Percentiles rank a stretch among this genome's conserved stretches.
phyloP scores from a whole-genome alignment of 2,888 invertebrate species.

The Lasiommata megera region DNA sequence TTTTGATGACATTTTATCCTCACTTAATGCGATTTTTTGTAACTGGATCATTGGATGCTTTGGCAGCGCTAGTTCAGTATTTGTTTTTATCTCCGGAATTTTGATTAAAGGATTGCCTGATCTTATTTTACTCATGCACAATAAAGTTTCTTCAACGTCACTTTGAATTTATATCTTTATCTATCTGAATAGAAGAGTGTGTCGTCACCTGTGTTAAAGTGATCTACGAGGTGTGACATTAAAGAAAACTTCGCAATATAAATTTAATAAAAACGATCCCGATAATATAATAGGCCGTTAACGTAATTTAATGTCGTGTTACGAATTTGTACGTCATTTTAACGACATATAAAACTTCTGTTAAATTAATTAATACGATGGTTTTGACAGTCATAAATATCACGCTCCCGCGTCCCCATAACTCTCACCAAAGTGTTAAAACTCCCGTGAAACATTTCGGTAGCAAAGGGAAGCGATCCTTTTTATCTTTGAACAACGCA shows the following conservation, averaged over 20 bases:
- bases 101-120: constrained; percentile 7
- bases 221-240: constrained; percentile 17
- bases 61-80: not conserved
- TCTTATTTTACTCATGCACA: not conserved
- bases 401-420: constrained; percentile 64
- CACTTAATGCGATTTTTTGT: constrained; percentile 36
- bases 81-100: constrained; percentile 5
- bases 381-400: constrained; percentile 64
- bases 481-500: constrained; percentile 37
- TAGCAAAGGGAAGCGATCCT: constrained; percentile 30
- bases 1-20: constrained; percentile 40
- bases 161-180: constrained; percentile 3
- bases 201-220: constrained; percentile 5
- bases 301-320: constrained; percentile 50
- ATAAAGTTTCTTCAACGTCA: not conserved
- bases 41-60: constrained; percentile 31
- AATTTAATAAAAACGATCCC: constrained; percentile 23
- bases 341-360: constrained; percentile 53
- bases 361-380: constrained; percentile 67
- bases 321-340: constrained; percentile 55
- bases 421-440: constrained; percentile 56
- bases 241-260: constrained; percentile 15
- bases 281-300: constrained; percentile 48
- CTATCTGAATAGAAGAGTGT: not conserved
- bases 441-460: constrained; percentile 47